Evolutionary conservation across 2,113 vertebrate species (phyloP), one percentile per base, ranked within the genome.

Genomic region (Abramis brama): DNA sequence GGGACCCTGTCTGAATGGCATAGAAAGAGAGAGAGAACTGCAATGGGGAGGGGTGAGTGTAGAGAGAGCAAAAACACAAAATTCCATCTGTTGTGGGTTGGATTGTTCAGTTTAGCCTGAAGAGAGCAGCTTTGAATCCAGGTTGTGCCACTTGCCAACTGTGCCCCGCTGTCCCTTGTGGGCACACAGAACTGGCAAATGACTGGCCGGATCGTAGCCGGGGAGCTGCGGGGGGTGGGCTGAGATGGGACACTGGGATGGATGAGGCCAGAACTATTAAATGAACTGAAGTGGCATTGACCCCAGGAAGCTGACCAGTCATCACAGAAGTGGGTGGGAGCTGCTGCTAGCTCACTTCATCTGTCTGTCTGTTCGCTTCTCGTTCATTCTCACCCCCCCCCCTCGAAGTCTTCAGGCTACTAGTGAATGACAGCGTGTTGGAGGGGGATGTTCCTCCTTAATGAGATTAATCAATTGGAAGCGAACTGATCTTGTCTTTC

Each of bases 1-100:
- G 66, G 39, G 25, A 47, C 39, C 64, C 80, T 50, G 25, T 82
- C 64, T 70, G 62, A 70, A 70, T 2, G 0, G 6, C 21, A 52
- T 21, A 25, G 27, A 74, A 47, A 71, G 21, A 64, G n/a, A 85
- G 83, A 62, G 66, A 82, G 30, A 77, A 30, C 73, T 2, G 57
- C 23, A 79, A 36, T 9, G 13, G 30, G 70, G 86, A 73, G 88
- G 86, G 89, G 77, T 82, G 90, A 86, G 74, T 82, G 82, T 59
- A 87, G 90, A 87, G 89, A 60, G 3, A 43, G 79, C 19, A 50
- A 91, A 86, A 89, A 92, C 91, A 91, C 89, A 92, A 87, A 94
- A 93, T 93, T 94, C 95, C 94, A 95, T 95, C 94, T 95, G 94
- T 91, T 93, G 91, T 93, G 89, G 87, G 90, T 94, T 93, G 93